Evolutionary conservation across 1,140 invertebrate species (phyloP).

Genomic region (Neuroterus valhalla): DNA sequence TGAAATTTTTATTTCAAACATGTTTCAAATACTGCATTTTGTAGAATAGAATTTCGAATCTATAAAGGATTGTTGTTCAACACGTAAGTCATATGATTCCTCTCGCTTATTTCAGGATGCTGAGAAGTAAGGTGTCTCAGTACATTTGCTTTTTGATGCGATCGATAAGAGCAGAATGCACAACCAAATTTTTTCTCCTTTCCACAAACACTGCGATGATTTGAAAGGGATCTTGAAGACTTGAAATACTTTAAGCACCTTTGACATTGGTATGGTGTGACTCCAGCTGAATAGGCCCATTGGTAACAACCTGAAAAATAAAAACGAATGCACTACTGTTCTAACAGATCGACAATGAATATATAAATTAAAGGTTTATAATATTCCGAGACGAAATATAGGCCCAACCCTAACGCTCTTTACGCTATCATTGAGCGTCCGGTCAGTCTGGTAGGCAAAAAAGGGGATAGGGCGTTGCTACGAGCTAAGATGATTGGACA

Average conservation of each 20-base stretch:
- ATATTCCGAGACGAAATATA: too few species aligned
- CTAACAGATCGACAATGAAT: not conserved
- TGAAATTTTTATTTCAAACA: not conserved
- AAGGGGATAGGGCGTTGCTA: too few species aligned
- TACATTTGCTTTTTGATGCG: conserved; percentile 74
- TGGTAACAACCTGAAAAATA: conserved; percentile 59
- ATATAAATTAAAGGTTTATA: too few species aligned
- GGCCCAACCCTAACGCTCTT: too few species aligned
- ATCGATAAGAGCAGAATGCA: conserved; percentile 69
- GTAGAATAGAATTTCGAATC: not conserved
- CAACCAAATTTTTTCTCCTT: conserved; percentile 74
- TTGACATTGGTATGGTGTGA: conserved; percentile 51
- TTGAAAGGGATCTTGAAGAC: conserved; percentile 42
- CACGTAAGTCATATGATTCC: conserved; percentile 3
- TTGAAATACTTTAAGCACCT: conserved; percentile 58
- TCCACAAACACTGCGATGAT: conserved; percentile 64
- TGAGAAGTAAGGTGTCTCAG: conserved; percentile 69
- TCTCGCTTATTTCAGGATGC: conserved; percentile 59
- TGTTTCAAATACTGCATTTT: not conserved
- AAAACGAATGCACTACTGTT: conserved; percentile 38
- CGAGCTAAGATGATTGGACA: too few species aligned
- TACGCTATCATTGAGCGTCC: too few species aligned
- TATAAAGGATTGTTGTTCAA: not conserved
- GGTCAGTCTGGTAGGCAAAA: too few species aligned
- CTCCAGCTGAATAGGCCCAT: conserved; percentile 14